Evolutionary conservation across 2,888 invertebrate genomes (phyloP).

Genomic region (Brenthis ino): DNA sequence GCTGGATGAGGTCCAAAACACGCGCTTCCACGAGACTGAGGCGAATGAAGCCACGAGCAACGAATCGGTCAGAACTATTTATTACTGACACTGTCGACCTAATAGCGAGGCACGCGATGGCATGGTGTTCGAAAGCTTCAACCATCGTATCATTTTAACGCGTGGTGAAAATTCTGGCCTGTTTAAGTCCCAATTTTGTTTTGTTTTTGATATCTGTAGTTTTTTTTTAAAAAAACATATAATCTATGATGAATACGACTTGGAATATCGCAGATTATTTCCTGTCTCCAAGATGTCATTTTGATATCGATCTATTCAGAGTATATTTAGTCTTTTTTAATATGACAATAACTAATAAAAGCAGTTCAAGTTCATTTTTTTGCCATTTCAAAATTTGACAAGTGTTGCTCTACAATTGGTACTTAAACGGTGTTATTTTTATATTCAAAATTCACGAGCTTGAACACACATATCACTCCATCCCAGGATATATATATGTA

Average conservation of each 20-base stretch:
- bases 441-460: constrained; percentile 38
- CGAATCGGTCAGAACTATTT: constrained; percentile 72
- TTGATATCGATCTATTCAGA: too few relatives aligned
- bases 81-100: constrained; percentile 44
- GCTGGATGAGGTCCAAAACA: constrained; percentile 66
- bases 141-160: constrained; percentile 37
- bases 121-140: constrained; percentile 43
- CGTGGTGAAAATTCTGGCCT: constrained; percentile 40
- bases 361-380: neutral
- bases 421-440: constrained; percentile 31
- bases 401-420: constrained; percentile 17
- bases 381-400: neutral
- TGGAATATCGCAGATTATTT: too few relatives aligned
- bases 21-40: constrained; percentile 65
- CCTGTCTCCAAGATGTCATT: too few relatives aligned
- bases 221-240: neutral
- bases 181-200: constrained; percentile 34
- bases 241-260: neutral
- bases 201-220: neutral
- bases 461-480: constrained; percentile 33
- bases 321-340: too few relatives aligned
- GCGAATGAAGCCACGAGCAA: constrained; percentile 50
- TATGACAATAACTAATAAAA: neutral
- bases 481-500: constrained; percentile 35
- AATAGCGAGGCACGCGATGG: constrained; percentile 47